Base-by-base conservation (phyloP, 2,113 vertebrate genomes). In the Trichomycterus rosablanca region DNA sequence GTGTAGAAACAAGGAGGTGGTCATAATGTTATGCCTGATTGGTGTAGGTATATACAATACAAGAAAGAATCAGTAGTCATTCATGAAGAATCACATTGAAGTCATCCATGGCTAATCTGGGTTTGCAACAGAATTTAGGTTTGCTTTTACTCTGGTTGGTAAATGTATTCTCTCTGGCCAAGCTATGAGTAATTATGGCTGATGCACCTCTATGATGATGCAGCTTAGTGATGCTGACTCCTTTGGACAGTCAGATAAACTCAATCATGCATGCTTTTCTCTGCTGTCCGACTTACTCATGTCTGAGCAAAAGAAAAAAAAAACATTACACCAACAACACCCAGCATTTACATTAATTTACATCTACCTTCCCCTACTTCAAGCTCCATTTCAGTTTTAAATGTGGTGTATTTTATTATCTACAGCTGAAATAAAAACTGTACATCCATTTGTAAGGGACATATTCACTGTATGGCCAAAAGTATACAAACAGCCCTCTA, bases 181-280 rank as follows among this genome's bases (percentile, higher is more conserved):
- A 35, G 23, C 12, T 28, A 12, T 30, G 56, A 55, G 23, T 45
- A 54, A 48, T 42, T 37, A 74, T 58, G 1, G 30, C 69, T 80
- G 48, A 75, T 18, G 50, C 87, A 90, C 30, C 37, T 73, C 70
- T n/a, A n/a, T n/a, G n/a, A n/a, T n/a, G n/a, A n/a, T n/a, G n/a
- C 84, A 87, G 71, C 84, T 85, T 84, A 58, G 66, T 65, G 16
- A 78, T 85, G 74, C 89, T 89, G 70, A 66, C 53, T 49, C 86
- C 32, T 57, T 51, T 23, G 52, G 66, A 68, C 51, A 89, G 22
- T 19, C 53, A 14, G 86, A 78, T 9, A 84, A 81, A 7, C 56
- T 24, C 39, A 81, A 80, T 63, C 88, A 88, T n/a, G 83, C 81
- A 1, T 78, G 66, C 9, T 50, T 73, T 15, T 86, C 81, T 62